Conservation (phyloP, 2,797 vertebrate species). For the Manis pentadactyla region DNA sequence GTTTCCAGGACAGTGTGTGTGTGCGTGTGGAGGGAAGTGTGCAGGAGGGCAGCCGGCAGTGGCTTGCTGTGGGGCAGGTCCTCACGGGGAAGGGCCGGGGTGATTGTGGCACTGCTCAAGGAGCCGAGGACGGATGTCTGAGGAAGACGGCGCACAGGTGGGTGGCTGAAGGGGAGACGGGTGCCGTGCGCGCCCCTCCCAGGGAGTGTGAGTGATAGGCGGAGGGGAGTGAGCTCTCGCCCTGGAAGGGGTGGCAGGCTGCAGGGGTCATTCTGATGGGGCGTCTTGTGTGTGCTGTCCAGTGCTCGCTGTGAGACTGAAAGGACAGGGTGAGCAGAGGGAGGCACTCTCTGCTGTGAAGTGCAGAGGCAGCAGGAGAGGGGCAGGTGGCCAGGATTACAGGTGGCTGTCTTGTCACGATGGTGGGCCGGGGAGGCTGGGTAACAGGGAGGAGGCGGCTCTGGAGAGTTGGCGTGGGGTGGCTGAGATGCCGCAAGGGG, state of each 20-base stretch:
- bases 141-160: accelerated
- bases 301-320: not conserved
- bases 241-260: not conserved
- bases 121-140: accelerated
- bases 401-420: too few species aligned
- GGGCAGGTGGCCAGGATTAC: too few species aligned
- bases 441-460: not conserved
- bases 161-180: not conserved
- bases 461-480: accelerated
- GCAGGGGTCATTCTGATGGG: accelerated
- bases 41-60: not conserved
- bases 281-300: not conserved
- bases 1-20: accelerated
- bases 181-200: accelerated
- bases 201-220: not conserved
- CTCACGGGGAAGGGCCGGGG: not conserved
- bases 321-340: too few species aligned
- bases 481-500: not conserved
- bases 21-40: accelerated
- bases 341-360: not conserved
- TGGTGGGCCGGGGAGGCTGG: not conserved
- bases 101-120: not conserved
- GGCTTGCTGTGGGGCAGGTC: not conserved
- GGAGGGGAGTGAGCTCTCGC: too few species aligned
- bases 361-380: not conserved